Evolutionary conservation across 2,113 vertebrate species (phyloP).

Genomic region (Hemiscyllium ocellatum): DNA sequence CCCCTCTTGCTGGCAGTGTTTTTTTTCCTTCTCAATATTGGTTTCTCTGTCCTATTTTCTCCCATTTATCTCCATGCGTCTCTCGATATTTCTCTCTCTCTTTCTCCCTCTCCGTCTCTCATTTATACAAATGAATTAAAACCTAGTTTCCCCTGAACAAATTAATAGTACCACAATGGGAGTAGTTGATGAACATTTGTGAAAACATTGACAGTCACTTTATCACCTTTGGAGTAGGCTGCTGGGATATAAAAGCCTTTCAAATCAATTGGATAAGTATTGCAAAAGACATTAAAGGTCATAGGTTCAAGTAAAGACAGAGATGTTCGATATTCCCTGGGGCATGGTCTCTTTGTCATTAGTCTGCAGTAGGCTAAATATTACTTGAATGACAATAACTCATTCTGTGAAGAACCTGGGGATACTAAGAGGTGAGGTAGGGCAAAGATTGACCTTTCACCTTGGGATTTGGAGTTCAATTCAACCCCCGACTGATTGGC

Average conservation of each 20-base stretch:
- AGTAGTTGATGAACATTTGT: not conserved
- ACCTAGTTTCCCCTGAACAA: not conserved
- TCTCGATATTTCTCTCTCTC: not conserved
- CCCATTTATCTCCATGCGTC: not conserved
- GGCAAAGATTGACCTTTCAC: not conserved
- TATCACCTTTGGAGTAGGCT: not conserved
- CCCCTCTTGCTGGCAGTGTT: not conserved
- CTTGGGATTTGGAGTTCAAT: not conserved
- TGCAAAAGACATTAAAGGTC: not conserved
- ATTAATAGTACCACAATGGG: not conserved
- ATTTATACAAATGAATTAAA: not conserved
- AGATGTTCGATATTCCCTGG: not conserved
- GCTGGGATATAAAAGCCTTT: not conserved
- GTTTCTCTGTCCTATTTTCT: not conserved
- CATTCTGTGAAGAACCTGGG: not conserved
- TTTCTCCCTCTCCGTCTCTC: not conserved
- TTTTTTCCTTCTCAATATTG: not conserved
- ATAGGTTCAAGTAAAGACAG: not conserved
- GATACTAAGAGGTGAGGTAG: not conserved
- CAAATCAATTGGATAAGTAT: not conserved
- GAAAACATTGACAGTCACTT: not conserved
- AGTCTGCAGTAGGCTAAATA: not conserved
- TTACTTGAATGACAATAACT: not conserved
- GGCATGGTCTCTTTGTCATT: not conserved
- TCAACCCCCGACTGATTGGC: not conserved